These are phyloP conservation scores for Drepanosiphum platanoidis DNA, from an alignment of 2,888 invertebrate genomes.

Conservation along the genomic window DNA sequence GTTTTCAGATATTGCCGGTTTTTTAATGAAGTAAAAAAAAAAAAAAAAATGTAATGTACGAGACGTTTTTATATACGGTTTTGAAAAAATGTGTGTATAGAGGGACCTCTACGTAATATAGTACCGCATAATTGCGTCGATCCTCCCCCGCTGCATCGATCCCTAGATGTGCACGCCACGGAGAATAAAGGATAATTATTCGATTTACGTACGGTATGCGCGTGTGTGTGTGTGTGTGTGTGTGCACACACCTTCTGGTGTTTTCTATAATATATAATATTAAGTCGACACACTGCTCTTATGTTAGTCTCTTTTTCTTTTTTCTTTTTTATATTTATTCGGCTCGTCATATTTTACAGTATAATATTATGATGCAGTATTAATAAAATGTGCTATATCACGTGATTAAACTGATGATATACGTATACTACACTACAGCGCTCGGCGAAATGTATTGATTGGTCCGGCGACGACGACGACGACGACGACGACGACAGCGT, in stretches of 20 bases:
- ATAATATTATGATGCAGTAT: not conserved
- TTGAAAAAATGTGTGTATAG: not conserved
- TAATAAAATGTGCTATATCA: not conserved
- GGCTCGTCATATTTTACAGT: not conserved
- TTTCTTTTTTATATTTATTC: not conserved
- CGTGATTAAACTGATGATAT: too few species aligned
- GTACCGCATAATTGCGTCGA: not conserved
- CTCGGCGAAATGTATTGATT: not conserved
- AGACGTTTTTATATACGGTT: not conserved
- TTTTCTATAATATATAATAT: not conserved
- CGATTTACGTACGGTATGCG: not conserved
- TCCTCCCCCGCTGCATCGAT: not conserved
- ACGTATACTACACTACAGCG: too few species aligned
- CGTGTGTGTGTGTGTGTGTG: too few species aligned
- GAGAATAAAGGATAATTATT: not conserved
- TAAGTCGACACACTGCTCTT: not conserved
- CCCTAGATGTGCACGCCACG: not conserved
- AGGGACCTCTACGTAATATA: too few species aligned
- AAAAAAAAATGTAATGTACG: too few species aligned
- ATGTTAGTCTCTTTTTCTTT: too few species aligned
- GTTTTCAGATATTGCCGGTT: too few species aligned
- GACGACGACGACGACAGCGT: not conserved
- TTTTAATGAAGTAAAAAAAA: too few species aligned
- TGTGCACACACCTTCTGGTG: not conserved
- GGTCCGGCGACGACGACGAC: not conserved